Evolutionary conservation across 2,113 vertebrate species (phyloP), one percentile per base, ranked within the genome.

Genomic region (Saguinus midas): DNA sequence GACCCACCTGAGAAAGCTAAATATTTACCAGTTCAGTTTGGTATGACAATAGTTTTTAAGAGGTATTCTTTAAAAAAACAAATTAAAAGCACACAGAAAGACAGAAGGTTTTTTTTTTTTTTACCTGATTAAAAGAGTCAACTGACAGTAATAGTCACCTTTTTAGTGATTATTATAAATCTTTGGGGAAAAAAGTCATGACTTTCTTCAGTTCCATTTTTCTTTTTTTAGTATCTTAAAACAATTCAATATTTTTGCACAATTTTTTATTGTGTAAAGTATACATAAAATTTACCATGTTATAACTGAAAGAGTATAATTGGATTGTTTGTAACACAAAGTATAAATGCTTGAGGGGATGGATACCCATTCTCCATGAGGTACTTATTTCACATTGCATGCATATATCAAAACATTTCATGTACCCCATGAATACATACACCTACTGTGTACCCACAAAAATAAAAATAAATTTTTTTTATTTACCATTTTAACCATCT

Each of bases 161-260:
- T 89, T 96, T 96, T 89, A 37, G 21, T 61, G 80, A 91, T 68
- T 52, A 29, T 78, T 90, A 76, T 64, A 91, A 82, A 90, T 37
- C 75, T 75, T 52, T 73, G 23, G 12, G 29, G 3, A n/a, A 20
- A 57, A 83, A 55, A 40, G 8, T 29, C 82, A 61, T 40, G 66
- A 82, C 35, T 82, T 93, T 89, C 81, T 90, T 70, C 23, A 29
- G 68, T 6, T 93, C 25, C 27, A 50, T 66, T 87, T 81, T 45
- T 50, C 32, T 89, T 66, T 52, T 76, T 52, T 66, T 58, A 76
- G 78, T 57, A 84, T 57, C 29, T 50, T 57, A 87, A 90, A 92
- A 97, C 16, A n/a, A 29, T 40, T 57, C 45, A 68, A 43, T 45
- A 64, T 84, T 94, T 90, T 79, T 73, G 5, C 35, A 87, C 73